These are phyloP conservation scores for Acanthacorydalis orientalis DNA, from an alignment of 2,888 invertebrate species.

Conservation along the genomic window DNA sequence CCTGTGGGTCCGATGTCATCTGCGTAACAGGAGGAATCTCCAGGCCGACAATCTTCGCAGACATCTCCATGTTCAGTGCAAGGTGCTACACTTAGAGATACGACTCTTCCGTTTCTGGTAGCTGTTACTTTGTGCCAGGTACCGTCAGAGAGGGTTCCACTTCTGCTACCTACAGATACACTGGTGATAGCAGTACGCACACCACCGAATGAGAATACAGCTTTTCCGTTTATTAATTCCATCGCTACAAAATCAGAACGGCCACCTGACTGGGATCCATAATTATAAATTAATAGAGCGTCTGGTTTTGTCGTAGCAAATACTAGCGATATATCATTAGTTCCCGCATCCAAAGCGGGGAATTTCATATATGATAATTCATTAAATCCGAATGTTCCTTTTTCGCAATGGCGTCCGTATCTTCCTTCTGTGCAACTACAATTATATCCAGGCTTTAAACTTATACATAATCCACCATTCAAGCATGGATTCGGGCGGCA, in stretches of 20 bases:
- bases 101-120: constrained; percentile 75
- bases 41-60: constrained; percentile 73
- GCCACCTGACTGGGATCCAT: constrained; percentile 73
- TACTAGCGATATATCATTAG: constrained; percentile 79
- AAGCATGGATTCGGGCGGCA: constrained; percentile 89
- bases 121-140: constrained; percentile 86
- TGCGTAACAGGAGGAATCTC: constrained; percentile 65
- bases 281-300: constrained; percentile 80
- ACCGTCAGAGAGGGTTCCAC: constrained; percentile 61
- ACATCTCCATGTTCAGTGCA: constrained; percentile 76
- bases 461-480: constrained; percentile 75
- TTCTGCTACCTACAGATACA: constrained; percentile 46
- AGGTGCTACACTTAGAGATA: constrained; percentile 63
- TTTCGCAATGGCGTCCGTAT: constrained; percentile 83
- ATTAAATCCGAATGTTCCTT: constrained; percentile 75
- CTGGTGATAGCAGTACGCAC: constrained; percentile 76
- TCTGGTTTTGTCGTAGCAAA: constrained; percentile 81
- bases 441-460: constrained; percentile 73
- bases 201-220: constrained; percentile 80
- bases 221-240: constrained; percentile 68
- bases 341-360: constrained; percentile 66
- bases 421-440: constrained; percentile 75
- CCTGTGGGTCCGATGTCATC: constrained; percentile 78
- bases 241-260: constrained; percentile 85
- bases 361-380: constrained; percentile 84